A percentile compares a stretch with the other conserved stretches of the same genome.
phyloP scores from a whole-genome alignment of 1,140 invertebrate species.

The Latrodectus geometricus region DNA sequence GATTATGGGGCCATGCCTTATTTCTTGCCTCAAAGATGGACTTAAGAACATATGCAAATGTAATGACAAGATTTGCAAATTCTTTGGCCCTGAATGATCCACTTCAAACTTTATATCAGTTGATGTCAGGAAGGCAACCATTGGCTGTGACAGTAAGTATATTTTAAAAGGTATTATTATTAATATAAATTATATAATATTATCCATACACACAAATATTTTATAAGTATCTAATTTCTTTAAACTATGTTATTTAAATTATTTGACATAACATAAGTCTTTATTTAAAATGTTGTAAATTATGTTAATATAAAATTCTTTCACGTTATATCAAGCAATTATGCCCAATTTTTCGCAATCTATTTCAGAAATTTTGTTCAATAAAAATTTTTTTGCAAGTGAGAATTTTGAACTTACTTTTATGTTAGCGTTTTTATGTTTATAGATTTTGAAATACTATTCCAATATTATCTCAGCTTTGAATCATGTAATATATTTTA shows the following conservation, averaged over 20 bases:
- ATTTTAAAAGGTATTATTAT: background rate
- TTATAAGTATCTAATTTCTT: slow-evolving; percentile 6
- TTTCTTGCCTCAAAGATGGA: slow-evolving; percentile 91
- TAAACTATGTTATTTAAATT: too few relatives aligned
- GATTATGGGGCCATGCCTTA: slow-evolving; percentile 93
- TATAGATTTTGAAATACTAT: too few relatives aligned
- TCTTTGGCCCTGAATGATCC: slow-evolving; percentile 88
- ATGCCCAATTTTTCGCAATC: background rate
- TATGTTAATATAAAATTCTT: background rate
- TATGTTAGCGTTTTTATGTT: too few relatives aligned
- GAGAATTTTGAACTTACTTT: too few relatives aligned
- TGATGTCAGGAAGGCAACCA: slow-evolving; percentile 87
- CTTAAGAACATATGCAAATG: slow-evolving; percentile 85
- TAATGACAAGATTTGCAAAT: slow-evolving; percentile 89
- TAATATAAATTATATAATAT: background rate
- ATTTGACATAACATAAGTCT: too few relatives aligned
- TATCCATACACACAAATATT: background rate
- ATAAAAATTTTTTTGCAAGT: too few relatives aligned
- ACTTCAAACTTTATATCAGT: slow-evolving; percentile 90
- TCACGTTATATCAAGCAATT: background rate
- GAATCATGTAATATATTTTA: too few relatives aligned
- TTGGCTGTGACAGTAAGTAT: slow-evolving; percentile 81
- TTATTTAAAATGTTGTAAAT: background rate
- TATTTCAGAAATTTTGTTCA: too few relatives aligned
- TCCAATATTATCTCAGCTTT: too few relatives aligned